Evolutionary conservation across 2,113 vertebrate species (phyloP).

Genomic region (Collichthys lucidus): DNA sequence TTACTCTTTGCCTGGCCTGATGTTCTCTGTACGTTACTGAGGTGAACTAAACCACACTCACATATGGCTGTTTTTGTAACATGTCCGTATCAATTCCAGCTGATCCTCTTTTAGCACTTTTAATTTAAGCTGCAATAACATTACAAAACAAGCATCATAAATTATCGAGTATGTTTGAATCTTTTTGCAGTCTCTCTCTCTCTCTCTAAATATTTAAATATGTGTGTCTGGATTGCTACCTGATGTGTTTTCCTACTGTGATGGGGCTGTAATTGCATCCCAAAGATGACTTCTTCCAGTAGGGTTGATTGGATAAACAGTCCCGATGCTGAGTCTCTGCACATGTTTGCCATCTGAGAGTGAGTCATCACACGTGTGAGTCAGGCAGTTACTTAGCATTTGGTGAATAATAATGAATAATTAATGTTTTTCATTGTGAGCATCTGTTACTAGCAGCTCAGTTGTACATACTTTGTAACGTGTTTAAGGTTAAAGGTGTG

Average conservation of each 20-base stretch:
- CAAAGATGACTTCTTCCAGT: conserved; percentile 4
- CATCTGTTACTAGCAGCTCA: conserved; percentile 22
- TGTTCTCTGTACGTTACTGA: conserved; percentile 65
- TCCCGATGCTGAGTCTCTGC: conserved; percentile 7
- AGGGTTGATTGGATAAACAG: conserved; percentile 21
- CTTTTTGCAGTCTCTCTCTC: conserved; percentile 1
- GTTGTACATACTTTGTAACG: not conserved
- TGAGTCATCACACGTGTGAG: conserved; percentile 35
- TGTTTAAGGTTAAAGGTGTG: conserved; percentile 7
- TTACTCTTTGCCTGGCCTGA: conserved; percentile 27
- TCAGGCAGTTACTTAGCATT: conserved; percentile 32
- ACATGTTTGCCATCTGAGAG: conserved; percentile 18
- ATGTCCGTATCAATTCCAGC: conserved; percentile 4
- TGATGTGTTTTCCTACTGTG: conserved; percentile 34
- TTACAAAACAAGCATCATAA: not conserved
- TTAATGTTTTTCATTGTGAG: conserved; percentile 34
- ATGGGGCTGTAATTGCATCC: conserved; percentile 31
- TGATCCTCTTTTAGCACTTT: conserved; percentile 40
- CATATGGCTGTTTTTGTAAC: conserved; percentile 48
- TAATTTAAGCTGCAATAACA: conserved; percentile 46
- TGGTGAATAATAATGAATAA: conserved; percentile 30
- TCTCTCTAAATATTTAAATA: conserved; percentile 12
- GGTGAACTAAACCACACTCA: conserved; percentile 63
- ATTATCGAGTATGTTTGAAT: not conserved
- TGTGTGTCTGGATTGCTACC: conserved; percentile 19